These are phyloP conservation scores for Alaudala cheleensis DNA, from an alignment of 2,113 vertebrate genomes.

Conservation along the genomic window DNA sequence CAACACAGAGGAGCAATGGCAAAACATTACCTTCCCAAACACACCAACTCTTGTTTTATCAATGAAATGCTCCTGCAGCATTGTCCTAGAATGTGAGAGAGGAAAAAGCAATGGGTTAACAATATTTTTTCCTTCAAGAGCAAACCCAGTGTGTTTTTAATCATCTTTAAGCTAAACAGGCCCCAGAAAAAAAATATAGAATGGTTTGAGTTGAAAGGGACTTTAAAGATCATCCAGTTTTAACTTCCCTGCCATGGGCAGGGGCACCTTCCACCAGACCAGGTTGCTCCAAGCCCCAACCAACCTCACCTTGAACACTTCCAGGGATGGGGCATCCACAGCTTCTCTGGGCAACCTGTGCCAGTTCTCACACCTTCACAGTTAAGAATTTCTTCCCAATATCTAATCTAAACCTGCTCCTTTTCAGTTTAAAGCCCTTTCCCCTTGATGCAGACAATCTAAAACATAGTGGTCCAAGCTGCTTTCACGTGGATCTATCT, in stretches of 20 bases:
- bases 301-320: not conserved
- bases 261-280: not conserved
- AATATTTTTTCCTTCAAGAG: not conserved
- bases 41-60: conserved; percentile 87
- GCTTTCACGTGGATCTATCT: not conserved
- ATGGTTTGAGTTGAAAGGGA: not conserved
- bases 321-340: not conserved
- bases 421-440: not conserved
- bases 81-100: conserved; percentile 68
- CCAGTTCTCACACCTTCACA: not conserved
- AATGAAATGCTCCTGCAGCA: conserved; percentile 85
- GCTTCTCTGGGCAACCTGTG: not conserved
- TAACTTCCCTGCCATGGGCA: not conserved
- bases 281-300: not conserved
- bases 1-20: not conserved
- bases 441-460: not conserved
- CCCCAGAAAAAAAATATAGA: not conserved
- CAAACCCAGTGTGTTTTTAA: not conserved
- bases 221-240: not conserved
- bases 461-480: accelerated
- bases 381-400: not conserved
- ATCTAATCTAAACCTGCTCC: not conserved
- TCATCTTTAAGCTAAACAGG: not conserved
- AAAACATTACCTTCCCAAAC: conserved; percentile 88
- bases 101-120: not conserved